phyloP scores from a whole-genome alignment of 2,797 vertebrate species.

The Enteromius paludinosus region DNA sequence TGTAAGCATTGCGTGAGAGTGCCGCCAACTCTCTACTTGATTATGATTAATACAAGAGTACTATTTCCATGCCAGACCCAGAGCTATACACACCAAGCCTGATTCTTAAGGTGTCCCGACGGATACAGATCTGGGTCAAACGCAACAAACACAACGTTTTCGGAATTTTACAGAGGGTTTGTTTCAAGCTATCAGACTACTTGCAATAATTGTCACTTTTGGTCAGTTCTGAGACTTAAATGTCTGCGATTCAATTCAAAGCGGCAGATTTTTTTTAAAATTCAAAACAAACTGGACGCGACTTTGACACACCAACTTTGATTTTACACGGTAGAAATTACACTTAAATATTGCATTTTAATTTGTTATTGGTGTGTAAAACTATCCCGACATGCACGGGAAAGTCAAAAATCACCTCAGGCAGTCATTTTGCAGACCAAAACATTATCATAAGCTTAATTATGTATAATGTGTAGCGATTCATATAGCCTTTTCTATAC shows the following conservation, averaged over 20 bases:
- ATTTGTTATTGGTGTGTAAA: too few species aligned
- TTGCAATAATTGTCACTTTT: not conserved
- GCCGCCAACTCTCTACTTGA: conserved; percentile 76
- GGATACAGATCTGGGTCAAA: conserved; percentile 24
- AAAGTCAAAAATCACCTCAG: not conserved
- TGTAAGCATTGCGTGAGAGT: conserved; percentile 80
- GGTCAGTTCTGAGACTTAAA: not conserved
- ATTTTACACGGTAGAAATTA: not conserved
- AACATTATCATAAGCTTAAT: not conserved
- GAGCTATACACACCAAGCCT: conserved; percentile 52
- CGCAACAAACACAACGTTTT: not conserved
- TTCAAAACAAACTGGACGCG: not conserved
- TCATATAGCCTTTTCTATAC: not conserved
- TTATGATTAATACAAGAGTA: conserved; percentile 80
- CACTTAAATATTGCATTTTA: not conserved
- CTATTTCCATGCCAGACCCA: conserved; percentile 73
- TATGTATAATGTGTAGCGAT: not conserved
- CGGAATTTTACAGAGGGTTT: not conserved
- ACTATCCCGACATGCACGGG: not conserved
- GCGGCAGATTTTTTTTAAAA: not conserved
- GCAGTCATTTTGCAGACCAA: not conserved
- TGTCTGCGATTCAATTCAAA: not conserved
- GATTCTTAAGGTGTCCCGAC: conserved; percentile 74
- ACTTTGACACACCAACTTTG: not conserved
- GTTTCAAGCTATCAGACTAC: not conserved